Percentiles rank a stretch among this genome's conserved stretches.
phyloP scores from a whole-genome alignment of 2,113 vertebrate genomes.

The Miniopterus natalensis region DNA sequence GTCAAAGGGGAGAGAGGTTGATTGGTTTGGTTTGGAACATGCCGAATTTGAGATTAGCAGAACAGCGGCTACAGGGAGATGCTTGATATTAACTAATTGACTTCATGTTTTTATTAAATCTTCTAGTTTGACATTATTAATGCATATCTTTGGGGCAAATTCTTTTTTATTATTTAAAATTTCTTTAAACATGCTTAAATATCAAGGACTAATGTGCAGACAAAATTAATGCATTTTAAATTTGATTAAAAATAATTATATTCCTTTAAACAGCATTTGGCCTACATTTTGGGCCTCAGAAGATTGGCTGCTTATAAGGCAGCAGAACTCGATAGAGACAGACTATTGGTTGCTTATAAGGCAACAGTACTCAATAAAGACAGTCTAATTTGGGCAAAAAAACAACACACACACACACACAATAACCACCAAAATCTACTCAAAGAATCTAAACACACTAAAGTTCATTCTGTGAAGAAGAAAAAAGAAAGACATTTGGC shows the following conservation, averaged over 20 bases:
- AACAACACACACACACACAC: no score
- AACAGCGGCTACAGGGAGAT: not conserved
- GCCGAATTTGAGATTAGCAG: not conserved
- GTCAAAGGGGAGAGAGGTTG: not conserved
- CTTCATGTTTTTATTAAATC: not conserved
- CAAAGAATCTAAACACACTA: not conserved
- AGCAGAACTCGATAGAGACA: not conserved
- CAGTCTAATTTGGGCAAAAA: not conserved
- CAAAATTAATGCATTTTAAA: constrained; percentile 1
- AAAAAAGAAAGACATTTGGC: not conserved
- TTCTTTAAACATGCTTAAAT: constrained; percentile 9
- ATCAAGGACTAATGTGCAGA: not conserved
- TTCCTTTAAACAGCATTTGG: not conserved
- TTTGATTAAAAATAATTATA: not conserved
- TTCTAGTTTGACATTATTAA: not conserved
- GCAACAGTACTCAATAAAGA: not conserved
- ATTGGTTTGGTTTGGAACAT: not conserved
- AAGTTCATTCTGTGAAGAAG: not conserved
- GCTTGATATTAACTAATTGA: not conserved
- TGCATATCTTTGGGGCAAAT: not conserved
- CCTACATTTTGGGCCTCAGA: not conserved
- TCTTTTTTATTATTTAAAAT: not conserved
- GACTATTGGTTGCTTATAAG: not conserved
- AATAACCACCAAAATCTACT: not conserved
- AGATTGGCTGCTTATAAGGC: not conserved